Percentiles rank a stretch among this genome's conserved stretches.
Evolutionary conservation across 2,888 invertebrate genomes (phyloP).

Genomic region (Synergus umbraculus): DNA sequence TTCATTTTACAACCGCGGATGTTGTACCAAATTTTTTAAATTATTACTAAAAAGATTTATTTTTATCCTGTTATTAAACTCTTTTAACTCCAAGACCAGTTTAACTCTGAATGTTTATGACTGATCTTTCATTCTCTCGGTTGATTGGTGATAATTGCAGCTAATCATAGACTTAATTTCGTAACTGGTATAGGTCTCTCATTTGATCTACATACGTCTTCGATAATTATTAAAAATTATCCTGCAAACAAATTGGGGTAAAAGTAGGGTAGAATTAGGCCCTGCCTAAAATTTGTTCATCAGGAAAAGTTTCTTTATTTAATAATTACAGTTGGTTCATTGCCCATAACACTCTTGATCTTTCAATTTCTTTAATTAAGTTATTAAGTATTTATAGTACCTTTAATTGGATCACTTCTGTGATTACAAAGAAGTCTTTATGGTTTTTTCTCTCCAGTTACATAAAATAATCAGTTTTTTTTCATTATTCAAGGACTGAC

Average conservation of each 20-base stretch:
- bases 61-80: neutral
- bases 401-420: neutral
- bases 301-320: neutral
- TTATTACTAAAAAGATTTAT: neutral
- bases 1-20: conserved; percentile 1
- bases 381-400: neutral
- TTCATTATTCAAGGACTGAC: no score
- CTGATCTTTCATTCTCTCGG: neutral
- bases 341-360: neutral
- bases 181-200: neutral
- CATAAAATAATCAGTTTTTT: no score
- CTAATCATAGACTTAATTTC: neutral
- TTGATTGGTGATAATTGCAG: conserved; percentile 32
- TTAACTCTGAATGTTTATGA: neutral
- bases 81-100: neutral
- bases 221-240: conserved; percentile 3
- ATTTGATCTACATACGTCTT: neutral
- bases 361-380: neutral
- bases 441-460: no score
- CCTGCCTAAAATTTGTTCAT: neutral
- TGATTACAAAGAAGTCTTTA: no score
- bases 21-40: neutral
- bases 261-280: no score
- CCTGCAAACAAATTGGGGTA: neutral
- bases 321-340: neutral